Evolutionary conservation across 2,797 vertebrate species (phyloP), one percentile per base, ranked within the genome.

Genomic region (Helarctos malayanus): DNA sequence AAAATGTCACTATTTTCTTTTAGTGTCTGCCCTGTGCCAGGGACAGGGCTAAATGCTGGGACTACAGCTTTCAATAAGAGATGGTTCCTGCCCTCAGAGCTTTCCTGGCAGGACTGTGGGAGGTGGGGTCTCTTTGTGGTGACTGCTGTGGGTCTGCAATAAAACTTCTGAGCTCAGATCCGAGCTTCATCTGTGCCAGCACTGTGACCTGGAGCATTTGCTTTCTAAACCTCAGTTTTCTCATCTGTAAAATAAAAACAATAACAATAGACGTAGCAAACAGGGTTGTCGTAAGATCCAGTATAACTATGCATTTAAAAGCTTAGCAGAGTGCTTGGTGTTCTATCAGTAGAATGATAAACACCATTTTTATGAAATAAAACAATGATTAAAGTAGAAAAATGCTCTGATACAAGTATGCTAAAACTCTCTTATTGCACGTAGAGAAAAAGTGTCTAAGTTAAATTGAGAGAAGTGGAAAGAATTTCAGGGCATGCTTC

Each of bases 151-250:
- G 41, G 9, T 65, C 56, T 86, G 56, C 25, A 73, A 35, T 73
- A 80, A 93, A 68, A 75, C 21, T 65, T 89, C 73, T 18, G 47
- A 25, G 27, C 29, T 89, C 27, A 45, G 86, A 94, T 21, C 52
- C 49, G 25, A 90, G 59, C n/a, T 79, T 19, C 45, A 6, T 52
- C 27, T 89, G 14, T 41, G 15, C 35, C 69, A 4, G 9, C 63
- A 88, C 32, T 95, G 78, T 57, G 65, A 25, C 21, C 65, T 81
- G 71, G 75, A 86, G 13, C 45, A 54, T 35, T 68, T 83, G 68
- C 27, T 91, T 78, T 75, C 80, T 83, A 69, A 80, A 54, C 23
- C 54, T 97, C 71, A 76, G 11, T 85, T 89, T 96, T 54, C 59
- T 83, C 29, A 78, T 47, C 35, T 91, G 25, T 49, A 78, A 92